Percentiles rank a stretch among this genome's conserved stretches.
These are phyloP conservation scores for Carassius carassius DNA, from an alignment of 2,113 vertebrate species.

Conservation along the genomic window DNA sequence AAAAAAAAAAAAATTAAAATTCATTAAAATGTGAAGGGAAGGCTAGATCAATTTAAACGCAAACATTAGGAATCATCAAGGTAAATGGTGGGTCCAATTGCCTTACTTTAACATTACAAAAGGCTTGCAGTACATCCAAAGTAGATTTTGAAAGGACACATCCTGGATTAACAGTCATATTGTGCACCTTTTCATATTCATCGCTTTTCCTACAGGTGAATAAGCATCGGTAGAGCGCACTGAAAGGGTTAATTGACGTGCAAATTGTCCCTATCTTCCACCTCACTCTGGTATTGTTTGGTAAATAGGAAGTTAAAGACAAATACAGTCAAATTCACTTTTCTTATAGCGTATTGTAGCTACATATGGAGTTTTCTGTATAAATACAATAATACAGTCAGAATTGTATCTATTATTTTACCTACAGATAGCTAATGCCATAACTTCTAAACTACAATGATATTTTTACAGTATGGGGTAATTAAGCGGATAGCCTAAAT, in stretches of 20 bases:
- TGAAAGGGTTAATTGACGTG: slow-evolving; percentile 53
- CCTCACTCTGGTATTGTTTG: slow-evolving; percentile 14
- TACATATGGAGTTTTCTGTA: not conserved
- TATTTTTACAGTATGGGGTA: not conserved
- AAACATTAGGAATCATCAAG: slow-evolving; percentile 64
- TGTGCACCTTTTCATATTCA: slow-evolving; percentile 70
- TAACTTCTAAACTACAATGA: not conserved
- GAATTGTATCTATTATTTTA: not conserved
- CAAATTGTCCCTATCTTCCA: slow-evolving; percentile 43
- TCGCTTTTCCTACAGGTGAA: slow-evolving; percentile 69
- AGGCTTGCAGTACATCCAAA: slow-evolving; percentile 55
- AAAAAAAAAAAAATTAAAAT: too few relatives aligned
- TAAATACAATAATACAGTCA: not conserved
- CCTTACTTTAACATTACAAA: slow-evolving; percentile 70
- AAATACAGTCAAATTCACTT: slow-evolving; percentile 10
- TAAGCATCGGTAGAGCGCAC: slow-evolving; percentile 64
- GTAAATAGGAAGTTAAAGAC: slow-evolving; percentile 20
- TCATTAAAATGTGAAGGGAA: not conserved
- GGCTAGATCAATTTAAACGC: slow-evolving; percentile 60
- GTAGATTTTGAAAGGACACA: slow-evolving; percentile 59
- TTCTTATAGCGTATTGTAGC: not conserved
- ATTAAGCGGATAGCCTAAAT: not conserved
- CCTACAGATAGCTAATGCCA: not conserved
- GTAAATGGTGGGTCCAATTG: slow-evolving; percentile 51
- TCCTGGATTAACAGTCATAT: slow-evolving; percentile 66